Percentiles rank a stretch among this genome's conserved stretches.
Conservation (phyloP, 1,140 invertebrate genomes). For the Drosophila navojoa region DNA sequence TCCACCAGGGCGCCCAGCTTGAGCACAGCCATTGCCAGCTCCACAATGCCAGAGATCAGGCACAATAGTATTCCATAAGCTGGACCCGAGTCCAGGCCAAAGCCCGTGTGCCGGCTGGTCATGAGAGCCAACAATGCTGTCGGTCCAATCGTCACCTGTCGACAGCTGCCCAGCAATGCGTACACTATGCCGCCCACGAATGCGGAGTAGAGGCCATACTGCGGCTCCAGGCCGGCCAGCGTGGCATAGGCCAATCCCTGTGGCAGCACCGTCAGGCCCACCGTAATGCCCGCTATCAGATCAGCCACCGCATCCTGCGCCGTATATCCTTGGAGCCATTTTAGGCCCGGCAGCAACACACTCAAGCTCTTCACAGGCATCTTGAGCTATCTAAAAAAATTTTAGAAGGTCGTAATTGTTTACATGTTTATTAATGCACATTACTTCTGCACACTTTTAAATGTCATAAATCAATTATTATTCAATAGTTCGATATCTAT, state of each 20-base stretch:
- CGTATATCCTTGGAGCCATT: conserved; percentile 90
- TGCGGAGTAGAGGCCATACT: conserved; percentile 96
- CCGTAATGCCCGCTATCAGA: conserved; percentile 92
- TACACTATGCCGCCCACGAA: conserved; percentile 97
- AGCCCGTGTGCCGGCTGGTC: conserved; percentile 87
- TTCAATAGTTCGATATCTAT: no score
- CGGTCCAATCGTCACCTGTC: conserved; percentile 95
- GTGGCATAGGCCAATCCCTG: conserved; percentile 95
- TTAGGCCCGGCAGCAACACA: conserved; percentile 86
- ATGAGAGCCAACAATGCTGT: conserved; percentile 93
- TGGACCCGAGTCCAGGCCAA: conserved; percentile 79
- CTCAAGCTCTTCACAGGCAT: conserved; percentile 59
- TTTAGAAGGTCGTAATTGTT: background rate
- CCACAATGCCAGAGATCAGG: conserved; percentile 92
- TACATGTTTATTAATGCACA: no score
- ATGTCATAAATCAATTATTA: no score
- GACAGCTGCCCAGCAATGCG: conserved; percentile 93
- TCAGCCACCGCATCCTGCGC: conserved; percentile 89
- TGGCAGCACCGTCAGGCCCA: conserved; percentile 94
- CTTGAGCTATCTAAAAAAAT: conserved; percentile 1
- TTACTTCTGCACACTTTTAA: no score
- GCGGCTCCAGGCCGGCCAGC: conserved; percentile 90
- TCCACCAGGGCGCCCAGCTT: conserved; percentile 96
- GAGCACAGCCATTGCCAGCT: conserved; percentile 92
- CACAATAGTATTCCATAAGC: conserved; percentile 93